These are phyloP conservation scores for Karalla daura DNA, from an alignment of 2,797 vertebrate species.

Conservation along the genomic window DNA sequence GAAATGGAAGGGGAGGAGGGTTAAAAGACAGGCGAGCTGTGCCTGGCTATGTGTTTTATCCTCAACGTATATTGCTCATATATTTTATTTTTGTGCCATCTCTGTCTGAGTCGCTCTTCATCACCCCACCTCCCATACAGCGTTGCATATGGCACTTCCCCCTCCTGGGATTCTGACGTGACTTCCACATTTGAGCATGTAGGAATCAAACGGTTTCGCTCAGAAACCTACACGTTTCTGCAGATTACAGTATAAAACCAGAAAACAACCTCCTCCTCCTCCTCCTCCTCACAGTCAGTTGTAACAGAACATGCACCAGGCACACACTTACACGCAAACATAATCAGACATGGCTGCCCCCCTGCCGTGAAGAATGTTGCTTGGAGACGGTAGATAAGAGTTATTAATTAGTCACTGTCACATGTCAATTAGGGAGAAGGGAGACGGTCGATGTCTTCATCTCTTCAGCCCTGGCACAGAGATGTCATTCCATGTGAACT, in stretches of 20 bases:
- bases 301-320: conserved; percentile 28
- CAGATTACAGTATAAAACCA: conserved; percentile 49
- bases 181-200: conserved; percentile 13
- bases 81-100: not conserved
- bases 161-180: conserved; percentile 20
- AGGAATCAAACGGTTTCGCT: conserved; percentile 27
- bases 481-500: conserved; percentile 15
- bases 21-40: conserved; percentile 6
- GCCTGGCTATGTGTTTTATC: conserved; percentile 4
- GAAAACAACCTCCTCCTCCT: too few species aligned
- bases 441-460: conserved; percentile 60
- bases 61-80: not conserved
- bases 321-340: conserved; percentile 43
- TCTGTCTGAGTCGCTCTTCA: conserved; percentile 14
- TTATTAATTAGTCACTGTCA: conserved; percentile 81
- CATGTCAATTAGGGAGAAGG: conserved; percentile 78
- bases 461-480: conserved; percentile 11
- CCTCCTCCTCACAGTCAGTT: conserved; percentile 31
- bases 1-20: not conserved
- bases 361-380: conserved; percentile 76
- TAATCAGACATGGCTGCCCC: conserved; percentile 61
- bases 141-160: conserved; percentile 14
- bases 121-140: not conserved
- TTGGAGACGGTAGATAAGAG: conserved; percentile 72
- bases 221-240: conserved; percentile 46